Conservation (phyloP, 1,140 invertebrate species). For the Drosophila suzukii region DNA sequence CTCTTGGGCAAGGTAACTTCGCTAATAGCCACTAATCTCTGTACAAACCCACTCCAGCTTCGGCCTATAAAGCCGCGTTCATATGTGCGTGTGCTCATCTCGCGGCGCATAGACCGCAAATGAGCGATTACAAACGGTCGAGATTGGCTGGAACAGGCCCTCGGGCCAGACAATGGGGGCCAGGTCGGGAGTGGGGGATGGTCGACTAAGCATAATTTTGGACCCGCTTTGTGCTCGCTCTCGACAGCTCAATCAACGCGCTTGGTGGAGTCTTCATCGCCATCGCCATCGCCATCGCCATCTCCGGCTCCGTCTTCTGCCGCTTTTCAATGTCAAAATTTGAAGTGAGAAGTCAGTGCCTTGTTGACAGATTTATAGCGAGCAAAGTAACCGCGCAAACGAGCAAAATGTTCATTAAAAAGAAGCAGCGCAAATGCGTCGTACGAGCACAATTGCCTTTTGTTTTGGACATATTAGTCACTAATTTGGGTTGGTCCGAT, state of each 20-base stretch:
- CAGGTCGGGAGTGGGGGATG: background rate
- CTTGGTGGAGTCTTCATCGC: slow-evolving; percentile 36
- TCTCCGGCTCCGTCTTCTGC: slow-evolving; percentile 28
- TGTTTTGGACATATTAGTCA: slow-evolving; percentile 56
- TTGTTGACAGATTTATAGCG: slow-evolving; percentile 63
- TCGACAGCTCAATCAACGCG: slow-evolving; percentile 70
- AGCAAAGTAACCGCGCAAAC: slow-evolving; percentile 48
- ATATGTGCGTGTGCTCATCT: slow-evolving; percentile 45
- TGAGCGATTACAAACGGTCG: slow-evolving; percentile 32
- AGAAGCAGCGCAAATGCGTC: slow-evolving; percentile 34
- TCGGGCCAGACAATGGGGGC: slow-evolving; percentile 54
- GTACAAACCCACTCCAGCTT: slow-evolving; percentile 52
- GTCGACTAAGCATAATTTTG: slow-evolving; percentile 42
- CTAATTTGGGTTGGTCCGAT: slow-evolving; percentile 44
- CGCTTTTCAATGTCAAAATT: slow-evolving; percentile 64
- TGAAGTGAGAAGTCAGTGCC: slow-evolving; percentile 56
- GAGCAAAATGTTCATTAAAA: slow-evolving; percentile 61
- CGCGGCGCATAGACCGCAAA: slow-evolving; percentile 50
- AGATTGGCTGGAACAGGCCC: slow-evolving; percentile 17
- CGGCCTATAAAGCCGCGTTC: slow-evolving; percentile 30
- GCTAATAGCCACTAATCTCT: slow-evolving; percentile 70
- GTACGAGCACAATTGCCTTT: slow-evolving; percentile 61
- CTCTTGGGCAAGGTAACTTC: slow-evolving; percentile 50
- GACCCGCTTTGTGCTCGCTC: slow-evolving; percentile 38
- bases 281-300: slow-evolving; percentile 6